Base-by-base conservation (phyloP, 2,113 vertebrate genomes). In the Gymnorhina tibicen region DNA sequence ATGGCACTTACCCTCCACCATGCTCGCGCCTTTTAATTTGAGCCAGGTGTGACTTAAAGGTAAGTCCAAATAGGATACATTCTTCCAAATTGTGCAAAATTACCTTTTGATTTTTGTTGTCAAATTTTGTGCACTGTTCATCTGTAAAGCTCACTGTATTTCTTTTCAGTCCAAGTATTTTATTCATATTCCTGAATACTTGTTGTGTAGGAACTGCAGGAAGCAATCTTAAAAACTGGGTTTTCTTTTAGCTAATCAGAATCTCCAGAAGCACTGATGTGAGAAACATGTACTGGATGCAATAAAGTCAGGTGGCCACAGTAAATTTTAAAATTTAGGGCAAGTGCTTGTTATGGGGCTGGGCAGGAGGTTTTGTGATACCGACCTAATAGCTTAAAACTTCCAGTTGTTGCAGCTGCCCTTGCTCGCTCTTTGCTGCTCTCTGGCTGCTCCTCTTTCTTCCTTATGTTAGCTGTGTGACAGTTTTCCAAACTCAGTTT, bases 1-100 rank as follows among this genome's bases (percentile, higher is more conserved):
- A 30, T 30, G 52, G 89, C 42, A 49, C 94, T 85, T 87, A 84
- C 37, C 46, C 10, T 56, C 47, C 49, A n/a, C 75, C 7, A 3
- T 75, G 89, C 80, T 93, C 52, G 66, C 7, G 80, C 63, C 91
- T 96, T 49, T 85, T 95, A 62, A 47, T 93, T 92, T 97, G 95
- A 95, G 73, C 66, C 82, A 92, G 52, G 87, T 97, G 89, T 93
- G 91, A 91, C 85, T 96, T 88, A 86, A 80, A 98, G 96, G 97
- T 97, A 98, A 98, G 97, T 98, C 67, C 50, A 64, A 77, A 55
- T 37, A 91, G 90, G 64, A 50, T 70, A 15, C 33, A 32, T 76
- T 85, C 58, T 93, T 88, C 69, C 69, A 91, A 87, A 94, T 39
- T 53, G 63, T 64, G 82, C 62, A 89, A 70, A 88, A 67, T 70